Evolutionary conservation across 2,797 vertebrate species (phyloP).

Genomic region (Macrochelys suwanniensis): DNA sequence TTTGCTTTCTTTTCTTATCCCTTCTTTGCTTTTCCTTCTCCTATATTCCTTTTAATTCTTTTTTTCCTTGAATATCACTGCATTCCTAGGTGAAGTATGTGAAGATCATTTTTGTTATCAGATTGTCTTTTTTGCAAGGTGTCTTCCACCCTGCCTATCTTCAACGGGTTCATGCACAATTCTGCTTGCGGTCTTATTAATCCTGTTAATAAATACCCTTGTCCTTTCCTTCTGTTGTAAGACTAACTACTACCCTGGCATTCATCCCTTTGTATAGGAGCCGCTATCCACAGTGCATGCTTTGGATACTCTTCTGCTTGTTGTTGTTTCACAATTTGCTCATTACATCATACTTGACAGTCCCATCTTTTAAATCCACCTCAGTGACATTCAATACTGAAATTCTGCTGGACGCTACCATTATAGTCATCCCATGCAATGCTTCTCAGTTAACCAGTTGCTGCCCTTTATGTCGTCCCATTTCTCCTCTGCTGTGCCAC

Average conservation of each 20-base stretch:
- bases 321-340: conserved; percentile 24
- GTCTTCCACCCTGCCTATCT: neutral
- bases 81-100: neutral
- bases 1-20: neutral
- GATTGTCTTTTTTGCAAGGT: neutral
- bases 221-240: neutral
- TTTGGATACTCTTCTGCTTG: conserved; percentile 36
- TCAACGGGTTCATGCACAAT: neutral
- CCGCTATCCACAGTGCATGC: neutral
- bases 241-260: neutral
- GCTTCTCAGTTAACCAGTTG: conserved; percentile 7
- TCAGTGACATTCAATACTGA: conserved; percentile 19
- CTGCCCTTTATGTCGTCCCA: conserved; percentile 42
- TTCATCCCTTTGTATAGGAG: conserved; percentile 36
- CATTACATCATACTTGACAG: conserved; percentile 23
- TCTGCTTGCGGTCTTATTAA: conserved; percentile 21
- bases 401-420: conserved; percentile 27
- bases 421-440: neutral
- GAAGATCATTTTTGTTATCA: neutral
- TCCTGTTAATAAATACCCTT: conserved; percentile 2
- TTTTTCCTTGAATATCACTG: neutral
- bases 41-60: neutral
- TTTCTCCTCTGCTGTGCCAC: conserved; percentile 42
- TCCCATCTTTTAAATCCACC: neutral
- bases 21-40: neutral